Conservation (phyloP, 2,888 invertebrate genomes). For the Pseudoips prasinana region DNA sequence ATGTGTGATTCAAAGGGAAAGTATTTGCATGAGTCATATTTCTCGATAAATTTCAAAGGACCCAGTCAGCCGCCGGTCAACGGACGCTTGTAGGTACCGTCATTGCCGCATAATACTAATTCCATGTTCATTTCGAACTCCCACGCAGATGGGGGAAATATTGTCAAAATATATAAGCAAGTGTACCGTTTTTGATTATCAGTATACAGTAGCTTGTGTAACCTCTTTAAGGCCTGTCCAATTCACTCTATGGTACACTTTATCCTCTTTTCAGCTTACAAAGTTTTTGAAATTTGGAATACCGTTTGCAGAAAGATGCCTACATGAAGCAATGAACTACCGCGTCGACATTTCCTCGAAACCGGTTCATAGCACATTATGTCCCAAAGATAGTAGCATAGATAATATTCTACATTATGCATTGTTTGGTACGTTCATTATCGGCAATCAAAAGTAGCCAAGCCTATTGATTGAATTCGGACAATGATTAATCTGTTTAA, state of each 20-base stretch:
- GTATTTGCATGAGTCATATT: constrained; percentile 62
- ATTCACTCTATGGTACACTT: too few relatives aligned
- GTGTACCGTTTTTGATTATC: too few relatives aligned
- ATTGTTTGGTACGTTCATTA: constrained; percentile 11
- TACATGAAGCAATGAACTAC: too few relatives aligned
- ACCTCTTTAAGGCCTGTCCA: too few relatives aligned
- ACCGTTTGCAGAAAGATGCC: too few relatives aligned
- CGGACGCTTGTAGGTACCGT: constrained; percentile 12
- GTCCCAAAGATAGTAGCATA: constrained; percentile 1
- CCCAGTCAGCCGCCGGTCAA: constrained; percentile 39
- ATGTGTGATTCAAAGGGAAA: constrained; percentile 61
- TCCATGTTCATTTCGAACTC: too few relatives aligned
- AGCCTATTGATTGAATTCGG: constrained; percentile 7
- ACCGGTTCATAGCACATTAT: constrained; percentile 8
- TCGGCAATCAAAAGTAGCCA: constrained; percentile 1
- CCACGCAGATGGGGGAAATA: too few relatives aligned
- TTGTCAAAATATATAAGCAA: too few relatives aligned
- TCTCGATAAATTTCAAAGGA: constrained; percentile 50
- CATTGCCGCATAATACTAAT: too few relatives aligned
- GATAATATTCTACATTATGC: constrained; percentile 3
- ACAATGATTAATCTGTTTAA: constrained; percentile 4
- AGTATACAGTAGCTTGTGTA: too few relatives aligned
- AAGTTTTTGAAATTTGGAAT: too few relatives aligned
- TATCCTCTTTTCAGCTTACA: too few relatives aligned
- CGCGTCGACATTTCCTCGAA: neutral